Conservation (phyloP, 2,113 vertebrate species). For the Urocolius indicus region DNA sequence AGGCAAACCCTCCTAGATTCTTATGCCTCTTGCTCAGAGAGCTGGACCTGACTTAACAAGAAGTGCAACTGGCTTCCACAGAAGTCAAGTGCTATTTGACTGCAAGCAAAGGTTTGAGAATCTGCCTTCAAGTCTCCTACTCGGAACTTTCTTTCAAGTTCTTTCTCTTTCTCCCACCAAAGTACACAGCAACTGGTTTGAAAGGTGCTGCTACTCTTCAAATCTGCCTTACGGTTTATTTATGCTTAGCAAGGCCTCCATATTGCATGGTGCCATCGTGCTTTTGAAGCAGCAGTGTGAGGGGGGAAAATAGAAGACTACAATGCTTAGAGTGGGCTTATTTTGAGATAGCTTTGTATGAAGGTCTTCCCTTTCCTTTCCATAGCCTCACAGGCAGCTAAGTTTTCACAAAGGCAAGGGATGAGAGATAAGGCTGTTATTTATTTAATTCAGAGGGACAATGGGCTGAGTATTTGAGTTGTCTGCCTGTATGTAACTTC, state of each 20-base stretch:
- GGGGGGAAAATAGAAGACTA: neutral
- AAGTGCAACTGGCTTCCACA: neutral
- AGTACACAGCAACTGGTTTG: neutral
- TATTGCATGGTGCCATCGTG: neutral
- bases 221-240: neutral
- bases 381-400: neutral
- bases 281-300: neutral
- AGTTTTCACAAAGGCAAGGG: neutral
- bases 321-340: neutral
- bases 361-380: neutral
- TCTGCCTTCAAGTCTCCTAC: neutral
- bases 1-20: neutral
- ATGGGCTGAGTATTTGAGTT: neutral
- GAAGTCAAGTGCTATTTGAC: neutral
- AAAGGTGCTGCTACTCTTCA: rapidly evolving
- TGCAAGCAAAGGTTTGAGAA: neutral
- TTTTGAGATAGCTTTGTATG: slow-evolving; percentile 44
- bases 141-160: neutral
- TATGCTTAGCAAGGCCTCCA: neutral
- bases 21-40: neutral
- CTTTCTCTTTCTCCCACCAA: neutral
- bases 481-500: slow-evolving; percentile 7
- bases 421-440: slow-evolving; percentile 27
- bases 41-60: neutral
- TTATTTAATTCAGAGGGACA: neutral